Evolutionary conservation across 2,888 invertebrate species (phyloP).

Genomic region (Apamea epomidion): DNA sequence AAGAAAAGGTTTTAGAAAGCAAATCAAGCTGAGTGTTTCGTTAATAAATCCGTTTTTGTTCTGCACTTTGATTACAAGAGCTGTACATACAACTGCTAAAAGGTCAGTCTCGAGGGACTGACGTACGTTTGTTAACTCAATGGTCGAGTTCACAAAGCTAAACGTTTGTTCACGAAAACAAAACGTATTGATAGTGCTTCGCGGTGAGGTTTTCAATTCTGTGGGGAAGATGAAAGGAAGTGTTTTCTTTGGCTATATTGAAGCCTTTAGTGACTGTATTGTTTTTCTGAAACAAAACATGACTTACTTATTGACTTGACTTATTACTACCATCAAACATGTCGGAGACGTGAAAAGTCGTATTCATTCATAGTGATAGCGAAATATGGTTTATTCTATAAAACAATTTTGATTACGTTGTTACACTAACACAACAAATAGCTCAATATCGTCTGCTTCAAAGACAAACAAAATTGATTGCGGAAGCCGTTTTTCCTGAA

Average conservation of each 20-base stretch:
- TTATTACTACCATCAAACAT: not conserved
- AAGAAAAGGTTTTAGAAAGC: not conserved
- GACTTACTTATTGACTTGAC: not conserved
- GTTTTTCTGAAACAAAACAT: not conserved
- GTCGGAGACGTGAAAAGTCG: not conserved
- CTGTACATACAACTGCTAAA: constrained; percentile 25
- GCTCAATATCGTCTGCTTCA: constrained; percentile 10
- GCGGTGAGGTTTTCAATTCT: constrained; percentile 3
- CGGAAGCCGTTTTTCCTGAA: constrained; percentile 24
- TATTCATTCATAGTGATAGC: too few relatives aligned
- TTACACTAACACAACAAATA: constrained; percentile 1
- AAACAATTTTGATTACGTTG: not conserved
- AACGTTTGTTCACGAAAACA: constrained; percentile 21
- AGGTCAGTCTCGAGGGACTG: constrained; percentile 23
- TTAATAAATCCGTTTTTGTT: constrained; percentile 27
- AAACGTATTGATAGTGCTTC: constrained; percentile 11
- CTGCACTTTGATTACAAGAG: not conserved
- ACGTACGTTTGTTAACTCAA: constrained; percentile 23
- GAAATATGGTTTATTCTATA: not conserved
- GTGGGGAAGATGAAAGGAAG: not conserved
- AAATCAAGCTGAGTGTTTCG: not conserved
- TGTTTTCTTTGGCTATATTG: too few relatives aligned
- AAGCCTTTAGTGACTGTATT: not conserved
- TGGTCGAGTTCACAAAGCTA: constrained; percentile 16
- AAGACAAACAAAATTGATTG: constrained; percentile 32